Evolutionary conservation across 2,888 invertebrate genomes (phyloP).

Genomic region (Camponotus fellah): DNA sequence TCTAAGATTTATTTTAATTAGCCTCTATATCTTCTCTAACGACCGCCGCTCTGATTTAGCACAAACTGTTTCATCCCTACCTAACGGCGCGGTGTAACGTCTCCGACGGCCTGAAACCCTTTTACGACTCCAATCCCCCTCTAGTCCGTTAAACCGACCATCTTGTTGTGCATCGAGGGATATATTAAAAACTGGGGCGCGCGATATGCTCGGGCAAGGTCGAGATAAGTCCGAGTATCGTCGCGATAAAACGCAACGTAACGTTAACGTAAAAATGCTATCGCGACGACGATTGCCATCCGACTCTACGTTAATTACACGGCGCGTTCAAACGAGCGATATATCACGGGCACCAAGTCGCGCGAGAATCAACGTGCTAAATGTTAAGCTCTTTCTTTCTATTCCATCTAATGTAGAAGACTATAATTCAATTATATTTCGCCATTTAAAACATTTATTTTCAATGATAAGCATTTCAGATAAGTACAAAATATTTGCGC

Average conservation of each 20-base stretch:
- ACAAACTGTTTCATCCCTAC: conserved; percentile 77
- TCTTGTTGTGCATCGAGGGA: conserved; percentile 35
- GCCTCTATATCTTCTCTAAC: conserved; percentile 85
- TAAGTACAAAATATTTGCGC: not conserved
- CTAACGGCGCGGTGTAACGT: conserved; percentile 54
- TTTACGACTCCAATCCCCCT: conserved; percentile 61
- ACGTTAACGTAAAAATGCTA: not conserved
- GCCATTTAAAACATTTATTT: not conserved
- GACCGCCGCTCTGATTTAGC: conserved; percentile 83
- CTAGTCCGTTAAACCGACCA: conserved; percentile 43
- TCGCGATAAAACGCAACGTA: not conserved
- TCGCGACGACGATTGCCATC: conserved; percentile 4
- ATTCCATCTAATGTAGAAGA: not conserved
- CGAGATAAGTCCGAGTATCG: not conserved
- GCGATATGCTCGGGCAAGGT: conserved; percentile 22
- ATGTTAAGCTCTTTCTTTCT: conserved; percentile 11
- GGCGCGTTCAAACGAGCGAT: not conserved
- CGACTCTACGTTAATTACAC: conserved; percentile 25
- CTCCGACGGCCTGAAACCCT: conserved; percentile 55
- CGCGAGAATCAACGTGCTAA: conserved; percentile 13
- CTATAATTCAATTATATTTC: conserved; percentile 4
- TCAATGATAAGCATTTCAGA: not conserved
- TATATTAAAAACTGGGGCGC: conserved; percentile 38
- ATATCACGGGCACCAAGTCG: conserved; percentile 2
- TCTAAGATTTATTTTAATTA: conserved; percentile 86